Evolutionary conservation across 2,888 invertebrate genomes (phyloP).

Genomic region (Limnephilus auricula): DNA sequence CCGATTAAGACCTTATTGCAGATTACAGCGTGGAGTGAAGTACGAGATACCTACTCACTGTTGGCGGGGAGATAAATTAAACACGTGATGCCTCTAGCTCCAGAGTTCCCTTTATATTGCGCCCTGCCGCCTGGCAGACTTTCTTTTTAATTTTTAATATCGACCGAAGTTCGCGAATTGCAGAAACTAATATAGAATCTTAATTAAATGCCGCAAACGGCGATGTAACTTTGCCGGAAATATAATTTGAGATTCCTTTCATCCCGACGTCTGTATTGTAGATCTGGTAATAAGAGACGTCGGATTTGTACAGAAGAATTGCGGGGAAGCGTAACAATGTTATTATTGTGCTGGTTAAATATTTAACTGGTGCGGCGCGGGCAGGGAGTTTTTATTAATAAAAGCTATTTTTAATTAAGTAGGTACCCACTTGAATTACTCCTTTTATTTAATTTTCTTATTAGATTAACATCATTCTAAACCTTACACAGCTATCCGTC

Average conservation of each 20-base stretch:
- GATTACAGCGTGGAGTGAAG: conserved; percentile 34
- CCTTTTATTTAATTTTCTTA: no score
- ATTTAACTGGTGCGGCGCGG: neutral
- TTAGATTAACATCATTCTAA: no score
- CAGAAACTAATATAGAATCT: conserved; percentile 67
- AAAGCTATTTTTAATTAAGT: neutral
- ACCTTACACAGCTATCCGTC: no score
- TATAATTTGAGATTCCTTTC: conserved; percentile 66
- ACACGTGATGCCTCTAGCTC: conserved; percentile 48
- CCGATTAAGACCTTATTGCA: conserved; percentile 30
- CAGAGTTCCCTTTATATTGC: conserved; percentile 36
- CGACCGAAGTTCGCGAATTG: conserved; percentile 65
- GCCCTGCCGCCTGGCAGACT: conserved; percentile 43
- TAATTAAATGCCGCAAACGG: conserved; percentile 67
- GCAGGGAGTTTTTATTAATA: neutral
- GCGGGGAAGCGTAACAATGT: conserved; percentile 30
- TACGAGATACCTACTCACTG: conserved; percentile 15
- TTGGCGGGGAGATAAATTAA: conserved; percentile 58
- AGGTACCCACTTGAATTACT: neutral
- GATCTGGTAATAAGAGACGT: conserved; percentile 51
- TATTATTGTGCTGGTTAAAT: conserved; percentile 25
- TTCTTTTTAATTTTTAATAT: conserved; percentile 66
- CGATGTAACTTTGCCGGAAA: conserved; percentile 63
- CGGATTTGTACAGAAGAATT: conserved; percentile 34
- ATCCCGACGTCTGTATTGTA: conserved; percentile 57